These are phyloP conservation scores for Drosophila funebris DNA, from an alignment of 1,140 invertebrate species.

Conservation along the genomic window DNA sequence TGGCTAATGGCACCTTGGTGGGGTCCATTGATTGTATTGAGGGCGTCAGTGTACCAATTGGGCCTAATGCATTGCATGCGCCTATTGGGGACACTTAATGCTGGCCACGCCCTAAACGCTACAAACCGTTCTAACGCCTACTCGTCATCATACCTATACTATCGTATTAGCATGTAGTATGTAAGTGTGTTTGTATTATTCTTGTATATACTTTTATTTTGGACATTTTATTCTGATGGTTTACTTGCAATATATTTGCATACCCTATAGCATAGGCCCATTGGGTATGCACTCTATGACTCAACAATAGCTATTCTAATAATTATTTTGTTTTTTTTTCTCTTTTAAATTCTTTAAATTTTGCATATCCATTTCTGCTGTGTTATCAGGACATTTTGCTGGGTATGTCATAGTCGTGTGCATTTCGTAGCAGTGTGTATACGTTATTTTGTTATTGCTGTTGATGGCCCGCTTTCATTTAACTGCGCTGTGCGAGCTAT, in stretches of 20 bases:
- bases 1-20: constrained; percentile 49
- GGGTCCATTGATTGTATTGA: constrained; percentile 42
- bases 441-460: constrained; percentile 39
- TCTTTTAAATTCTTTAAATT: background rate
- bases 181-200: constrained; percentile 23
- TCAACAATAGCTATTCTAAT: no score
- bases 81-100: constrained; percentile 75
- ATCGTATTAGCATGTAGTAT: constrained; percentile 20
- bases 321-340: no score
- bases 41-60: constrained; percentile 33
- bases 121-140: background rate
- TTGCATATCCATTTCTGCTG: no score
- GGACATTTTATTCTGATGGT: constrained; percentile 65
- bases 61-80: constrained; percentile 52
- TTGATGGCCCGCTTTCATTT: constrained; percentile 39
- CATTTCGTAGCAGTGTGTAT: background rate
- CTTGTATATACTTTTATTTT: constrained; percentile 28
- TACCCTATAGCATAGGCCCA: background rate
- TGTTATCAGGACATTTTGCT: background rate
- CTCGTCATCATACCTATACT: constrained; percentile 15
- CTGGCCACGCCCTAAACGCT: constrained; percentile 36
- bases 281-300: no score
- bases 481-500: constrained; percentile 21
- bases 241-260: constrained; percentile 70
- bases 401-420: background rate